These are phyloP conservation scores for Acrocera orbiculus DNA, from an alignment of 2,888 invertebrate species.

Conservation along the genomic window DNA sequence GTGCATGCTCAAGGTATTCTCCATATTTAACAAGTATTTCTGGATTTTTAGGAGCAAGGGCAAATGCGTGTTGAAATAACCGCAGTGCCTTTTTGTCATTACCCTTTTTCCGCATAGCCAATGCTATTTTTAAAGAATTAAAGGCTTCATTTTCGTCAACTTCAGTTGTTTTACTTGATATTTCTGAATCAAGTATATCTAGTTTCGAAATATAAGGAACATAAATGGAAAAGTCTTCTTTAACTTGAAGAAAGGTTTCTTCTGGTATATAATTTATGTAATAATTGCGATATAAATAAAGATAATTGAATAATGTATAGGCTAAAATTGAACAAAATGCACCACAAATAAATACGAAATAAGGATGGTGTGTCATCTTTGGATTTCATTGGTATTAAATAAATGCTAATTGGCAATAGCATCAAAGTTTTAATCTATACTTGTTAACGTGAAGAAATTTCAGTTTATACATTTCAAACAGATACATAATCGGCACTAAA, in stretches of 20 bases:
- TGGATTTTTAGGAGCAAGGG: constrained; percentile 78
- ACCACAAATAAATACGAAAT: constrained; percentile 11
- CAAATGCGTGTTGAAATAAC: constrained; percentile 77
- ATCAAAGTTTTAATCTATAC: too few relatives aligned
- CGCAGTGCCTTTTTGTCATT: constrained; percentile 74
- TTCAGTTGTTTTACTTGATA: constrained; percentile 15
- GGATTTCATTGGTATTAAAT: too few relatives aligned
- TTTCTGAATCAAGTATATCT: constrained; percentile 8
- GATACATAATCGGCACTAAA: too few relatives aligned
- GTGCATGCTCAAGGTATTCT: constrained; percentile 74
- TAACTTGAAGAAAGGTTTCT: constrained; percentile 23
- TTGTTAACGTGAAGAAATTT: too few relatives aligned
- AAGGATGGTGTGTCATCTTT: too few relatives aligned
- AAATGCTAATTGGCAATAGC: too few relatives aligned
- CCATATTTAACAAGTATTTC: constrained; percentile 86
- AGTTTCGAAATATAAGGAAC: constrained; percentile 13
- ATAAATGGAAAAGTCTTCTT: constrained; percentile 26
- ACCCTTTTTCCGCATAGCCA: constrained; percentile 66
- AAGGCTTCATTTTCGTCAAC: constrained; percentile 48
- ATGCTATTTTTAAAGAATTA: constrained; percentile 65
- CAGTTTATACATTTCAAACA: too few relatives aligned
- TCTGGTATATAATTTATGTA: constrained; percentile 24
- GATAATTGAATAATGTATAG: constrained; percentile 4
- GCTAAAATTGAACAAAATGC: constrained; percentile 9
- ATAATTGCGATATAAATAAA: constrained; percentile 8